A percentile compares a stretch with the other conserved stretches of the same genome.
Conservation (phyloP, 2,888 invertebrate genomes). For the Leucoptera coffeella region DNA sequence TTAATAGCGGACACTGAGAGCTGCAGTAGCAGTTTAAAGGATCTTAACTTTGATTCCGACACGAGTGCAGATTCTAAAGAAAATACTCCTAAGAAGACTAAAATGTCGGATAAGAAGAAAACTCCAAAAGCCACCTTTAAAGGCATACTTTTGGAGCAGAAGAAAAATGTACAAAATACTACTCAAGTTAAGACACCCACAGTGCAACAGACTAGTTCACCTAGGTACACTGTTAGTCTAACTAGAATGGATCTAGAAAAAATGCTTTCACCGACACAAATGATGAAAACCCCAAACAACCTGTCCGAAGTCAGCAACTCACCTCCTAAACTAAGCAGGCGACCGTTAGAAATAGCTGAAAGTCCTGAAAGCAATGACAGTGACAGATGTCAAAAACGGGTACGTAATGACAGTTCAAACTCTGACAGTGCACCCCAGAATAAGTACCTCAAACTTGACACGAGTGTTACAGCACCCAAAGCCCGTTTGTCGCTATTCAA, state of each 20-base stretch:
- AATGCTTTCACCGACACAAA: slow-evolving; percentile 28
- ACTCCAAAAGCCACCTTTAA: slow-evolving; percentile 35
- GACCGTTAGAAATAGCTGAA: slow-evolving; percentile 27
- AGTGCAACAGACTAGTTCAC: slow-evolving; percentile 1
- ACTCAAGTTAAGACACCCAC: no score
- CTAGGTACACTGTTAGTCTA: slow-evolving; percentile 16
- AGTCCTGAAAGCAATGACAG: slow-evolving; percentile 32
- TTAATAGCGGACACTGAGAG: slow-evolving; percentile 44
- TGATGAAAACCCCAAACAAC: slow-evolving; percentile 38
- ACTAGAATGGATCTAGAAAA: slow-evolving; percentile 30
- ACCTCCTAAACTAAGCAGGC: slow-evolving; percentile 29
- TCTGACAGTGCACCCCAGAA: slow-evolving; percentile 21
- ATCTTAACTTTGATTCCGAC: slow-evolving; percentile 40
- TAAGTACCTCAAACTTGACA: slow-evolving; percentile 28
- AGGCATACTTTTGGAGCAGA: slow-evolving; percentile 31
- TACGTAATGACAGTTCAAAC: slow-evolving; percentile 22
- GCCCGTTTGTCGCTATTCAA: slow-evolving; percentile 38
- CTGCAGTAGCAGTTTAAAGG: slow-evolving; percentile 45
- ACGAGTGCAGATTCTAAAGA: slow-evolving; percentile 41
- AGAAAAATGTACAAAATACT: slow-evolving; percentile 23
- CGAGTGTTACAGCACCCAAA: slow-evolving; percentile 21
- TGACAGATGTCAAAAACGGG: slow-evolving; percentile 30
- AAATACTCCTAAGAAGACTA: slow-evolving; percentile 28
- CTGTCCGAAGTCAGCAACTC: slow-evolving; percentile 19
- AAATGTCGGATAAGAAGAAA: slow-evolving; percentile 21